Base-by-base conservation (phyloP, 2,888 invertebrate genomes). In the Dorcus hopei region DNA sequence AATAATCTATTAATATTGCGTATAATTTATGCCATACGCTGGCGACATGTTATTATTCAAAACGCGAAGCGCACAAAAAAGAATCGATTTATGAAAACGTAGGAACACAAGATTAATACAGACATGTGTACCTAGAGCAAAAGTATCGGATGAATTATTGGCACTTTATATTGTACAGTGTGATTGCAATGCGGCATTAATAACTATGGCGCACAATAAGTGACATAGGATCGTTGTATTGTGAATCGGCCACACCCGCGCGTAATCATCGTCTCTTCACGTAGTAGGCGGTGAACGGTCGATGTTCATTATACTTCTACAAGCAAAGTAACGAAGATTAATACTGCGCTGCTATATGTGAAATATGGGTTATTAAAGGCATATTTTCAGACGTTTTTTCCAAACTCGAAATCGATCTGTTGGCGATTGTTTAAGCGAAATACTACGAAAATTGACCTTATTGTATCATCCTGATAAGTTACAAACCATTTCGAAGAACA, bases 281-380 rank as follows among this genome's bases (percentile, higher is more conserved):
- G 61, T 67, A 65, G 68, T 68, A 68, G 69, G 67, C 68, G 68
- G 66, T 60, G 60, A 60, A 65, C 62, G 57, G 59, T 55, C 68
- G 65, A 68, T 67, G 66, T 70, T 70, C 70, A 70, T 71, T 71
- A 70, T 69, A 61, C 68, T 65, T 68, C 70, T 63, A 71, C 70
- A 69, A 70, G 68, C 65, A 67, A 64, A 67, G 68, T 70, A 71
- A 72, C 69, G 72, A 72, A 72, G 72, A 72, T 72, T 72, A 71
- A 72, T 72, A 72, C 38, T 33, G 40, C 63, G 65, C 65, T 64
- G 61, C 63, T 61, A 61, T 64, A 49, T 61, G 66, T 58, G 58
- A 64, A 62, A 59, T 64, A 61, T 62, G 56, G 58, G 59, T 62
- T 64, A 64, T 64, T 64, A 64, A 62, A 52, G 56, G 45, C 48